These are phyloP conservation scores for Drosophila dunni DNA, from an alignment of 1,140 invertebrate genomes.

Conservation along the genomic window DNA sequence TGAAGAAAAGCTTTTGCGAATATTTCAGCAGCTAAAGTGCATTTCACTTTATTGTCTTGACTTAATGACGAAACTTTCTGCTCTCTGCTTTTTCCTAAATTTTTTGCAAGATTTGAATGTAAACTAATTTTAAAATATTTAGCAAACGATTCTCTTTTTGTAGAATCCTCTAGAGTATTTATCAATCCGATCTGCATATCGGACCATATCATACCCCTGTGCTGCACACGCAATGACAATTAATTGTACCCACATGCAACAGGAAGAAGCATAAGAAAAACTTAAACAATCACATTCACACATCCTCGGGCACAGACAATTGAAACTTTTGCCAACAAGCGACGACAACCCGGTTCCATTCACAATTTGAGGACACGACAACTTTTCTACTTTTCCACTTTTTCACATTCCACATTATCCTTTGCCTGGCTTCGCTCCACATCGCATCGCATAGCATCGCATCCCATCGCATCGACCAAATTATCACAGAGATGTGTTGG, in stretches of 20 bases:
- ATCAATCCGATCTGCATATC: constrained; percentile 14
- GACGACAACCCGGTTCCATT: constrained; percentile 59
- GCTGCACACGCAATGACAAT: constrained; percentile 57
- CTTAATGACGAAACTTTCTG: constrained; percentile 55
- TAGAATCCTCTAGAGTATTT: neutral
- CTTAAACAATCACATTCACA: constrained; percentile 77
- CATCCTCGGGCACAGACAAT: constrained; percentile 74
- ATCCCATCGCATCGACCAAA: constrained; percentile 48
- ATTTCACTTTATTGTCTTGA: constrained; percentile 17
- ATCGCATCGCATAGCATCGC: constrained; percentile 42
- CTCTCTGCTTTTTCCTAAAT: neutral
- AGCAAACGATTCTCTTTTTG: neutral
- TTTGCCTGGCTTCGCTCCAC: constrained; percentile 39
- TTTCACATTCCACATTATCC: constrained; percentile 17
- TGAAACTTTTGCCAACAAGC: constrained; percentile 68
- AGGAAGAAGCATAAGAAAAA: constrained; percentile 64
- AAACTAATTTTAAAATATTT: constrained; percentile 4
- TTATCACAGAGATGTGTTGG: constrained; percentile 44
- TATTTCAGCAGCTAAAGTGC: constrained; percentile 8
- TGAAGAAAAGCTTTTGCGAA: constrained; percentile 9
- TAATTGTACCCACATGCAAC: constrained; percentile 73
- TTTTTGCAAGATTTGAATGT: constrained; percentile 42
- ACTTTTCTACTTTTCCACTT: constrained; percentile 50
- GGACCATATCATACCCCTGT: constrained; percentile 45
- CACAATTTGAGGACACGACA: constrained; percentile 60